A percentile compares a stretch with the other conserved stretches of the same genome.
phyloP scores from a whole-genome alignment of 2,113 vertebrate species.

The Lichenostomus cassidix region DNA sequence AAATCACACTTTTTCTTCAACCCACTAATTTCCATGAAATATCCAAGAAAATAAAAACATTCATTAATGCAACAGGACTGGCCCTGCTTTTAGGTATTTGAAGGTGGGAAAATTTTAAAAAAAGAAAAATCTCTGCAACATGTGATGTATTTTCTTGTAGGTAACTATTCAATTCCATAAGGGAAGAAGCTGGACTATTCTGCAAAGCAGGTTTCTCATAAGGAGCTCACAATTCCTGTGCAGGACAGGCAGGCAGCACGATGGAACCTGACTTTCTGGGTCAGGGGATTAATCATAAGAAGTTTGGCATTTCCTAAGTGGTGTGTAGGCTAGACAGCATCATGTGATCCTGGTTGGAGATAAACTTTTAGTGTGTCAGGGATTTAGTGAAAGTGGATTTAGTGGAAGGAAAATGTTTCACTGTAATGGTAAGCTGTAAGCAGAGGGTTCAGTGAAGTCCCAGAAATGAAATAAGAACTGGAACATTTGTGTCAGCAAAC shows the following conservation, averaged over 20 bases:
- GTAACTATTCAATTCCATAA: not conserved
- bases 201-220: not conserved
- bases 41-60: not conserved
- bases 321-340: not conserved
- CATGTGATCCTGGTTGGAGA: slow-evolving; percentile 28
- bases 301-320: slow-evolving; percentile 30
- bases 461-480: not conserved
- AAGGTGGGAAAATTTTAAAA: not conserved
- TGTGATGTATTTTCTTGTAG: not conserved
- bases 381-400: slow-evolving; percentile 58
- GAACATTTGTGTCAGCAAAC: slow-evolving; percentile 30
- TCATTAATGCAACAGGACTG: not conserved
- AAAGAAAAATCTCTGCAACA: not conserved
- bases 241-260: not conserved
- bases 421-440: not conserved
- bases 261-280: not conserved
- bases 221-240: not conserved
- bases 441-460: not conserved
- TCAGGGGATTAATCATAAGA: not conserved
- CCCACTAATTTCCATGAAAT: not conserved
- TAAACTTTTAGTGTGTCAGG: not conserved
- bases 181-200: not conserved
- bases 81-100: not conserved
- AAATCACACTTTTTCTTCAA: not conserved
- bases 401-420: slow-evolving; percentile 2